Base-by-base conservation (phyloP, 2,888 invertebrate species). In the Andrena bucephala region DNA sequence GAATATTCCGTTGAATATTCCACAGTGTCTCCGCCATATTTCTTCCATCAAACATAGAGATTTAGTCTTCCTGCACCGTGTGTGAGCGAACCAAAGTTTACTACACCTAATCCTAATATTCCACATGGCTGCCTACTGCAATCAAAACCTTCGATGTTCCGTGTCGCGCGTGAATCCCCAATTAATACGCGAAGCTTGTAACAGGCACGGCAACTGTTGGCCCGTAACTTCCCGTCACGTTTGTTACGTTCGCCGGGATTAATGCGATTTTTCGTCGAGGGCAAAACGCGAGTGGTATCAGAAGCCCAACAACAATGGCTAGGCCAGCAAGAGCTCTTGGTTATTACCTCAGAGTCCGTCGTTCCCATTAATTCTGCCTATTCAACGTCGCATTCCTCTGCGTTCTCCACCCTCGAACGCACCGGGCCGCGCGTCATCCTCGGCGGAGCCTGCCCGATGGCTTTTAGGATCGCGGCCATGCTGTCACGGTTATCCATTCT, bases 341-440 rank as follows among this genome's bases (percentile, higher is more conserved):
- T 88, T 88, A 88, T 88, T 89, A 88, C 84, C 81, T 76, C 79
- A 31, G 74, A 79, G 79, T 79, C 81, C 84, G 88, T 87, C 84
- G 86, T 87, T 86, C 80, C 89, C 90, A 91, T 91, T 92, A 91
- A 91, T 91, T 91, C 83, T 80, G 83, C 77, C 86, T 73, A 90
- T 91, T 90, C 89, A 90, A 77, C 85, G 84, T 89, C 78, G 86
- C 85, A 89, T 91, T 89, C 85, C 86, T 81, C 72, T 42, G 69
- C 33, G 20, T 10, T 57, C 72, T 70, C 62, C 81, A 77, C 65
- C 65, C 72, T 73, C 75, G 76, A 73, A 73, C 60, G 73, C 75
- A 72, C 33, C 72, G 69, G 29, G 33, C 52, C 62, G 59, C 72
- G 77, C 70, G 66, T 77, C 83, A 77, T 77, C 48, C 70, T 31